phyloP scores from a whole-genome alignment of 2,797 vertebrate genomes.

The Falco concolor region DNA sequence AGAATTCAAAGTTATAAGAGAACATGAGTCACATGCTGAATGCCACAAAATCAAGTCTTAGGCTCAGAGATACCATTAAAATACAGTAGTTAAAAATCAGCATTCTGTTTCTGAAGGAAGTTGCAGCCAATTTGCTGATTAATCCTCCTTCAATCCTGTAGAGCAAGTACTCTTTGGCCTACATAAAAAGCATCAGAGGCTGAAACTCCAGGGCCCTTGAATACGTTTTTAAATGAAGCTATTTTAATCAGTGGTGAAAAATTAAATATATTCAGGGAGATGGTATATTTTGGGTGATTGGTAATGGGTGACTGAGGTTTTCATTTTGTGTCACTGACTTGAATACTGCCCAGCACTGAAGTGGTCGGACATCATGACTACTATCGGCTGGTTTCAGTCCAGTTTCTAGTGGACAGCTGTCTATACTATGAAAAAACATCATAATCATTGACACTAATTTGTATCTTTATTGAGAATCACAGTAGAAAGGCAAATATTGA shows the following conservation, averaged over 20 bases:
- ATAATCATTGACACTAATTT: neutral
- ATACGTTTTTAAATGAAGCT: slow-evolving; percentile 32
- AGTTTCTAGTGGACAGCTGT: neutral
- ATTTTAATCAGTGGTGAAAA: slow-evolving; percentile 42
- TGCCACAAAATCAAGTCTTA: slow-evolving; percentile 23
- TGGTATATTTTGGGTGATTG: neutral
- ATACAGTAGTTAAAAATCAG: slow-evolving; percentile 48
- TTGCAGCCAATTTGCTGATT: slow-evolving; percentile 61
- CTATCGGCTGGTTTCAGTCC: neutral
- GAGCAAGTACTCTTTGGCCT: slow-evolving; percentile 55
- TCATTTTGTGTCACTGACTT: neutral
- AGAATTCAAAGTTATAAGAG: neutral
- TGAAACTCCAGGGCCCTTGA: slow-evolving; percentile 38
- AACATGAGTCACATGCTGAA: slow-evolving; percentile 44
- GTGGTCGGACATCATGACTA: neutral
- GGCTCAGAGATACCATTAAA: slow-evolving; percentile 24
- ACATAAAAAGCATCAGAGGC: slow-evolving; percentile 31
- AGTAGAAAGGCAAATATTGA: neutral
- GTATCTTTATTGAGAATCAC: neutral
- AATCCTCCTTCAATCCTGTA: slow-evolving; percentile 40
- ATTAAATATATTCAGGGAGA: neutral
- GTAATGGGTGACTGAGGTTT: neutral
- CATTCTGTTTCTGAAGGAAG: slow-evolving; percentile 51
- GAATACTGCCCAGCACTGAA: neutral
- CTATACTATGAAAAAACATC: neutral